Conservation (phyloP, 2,113 vertebrate species). For the Archilochus colubris region DNA sequence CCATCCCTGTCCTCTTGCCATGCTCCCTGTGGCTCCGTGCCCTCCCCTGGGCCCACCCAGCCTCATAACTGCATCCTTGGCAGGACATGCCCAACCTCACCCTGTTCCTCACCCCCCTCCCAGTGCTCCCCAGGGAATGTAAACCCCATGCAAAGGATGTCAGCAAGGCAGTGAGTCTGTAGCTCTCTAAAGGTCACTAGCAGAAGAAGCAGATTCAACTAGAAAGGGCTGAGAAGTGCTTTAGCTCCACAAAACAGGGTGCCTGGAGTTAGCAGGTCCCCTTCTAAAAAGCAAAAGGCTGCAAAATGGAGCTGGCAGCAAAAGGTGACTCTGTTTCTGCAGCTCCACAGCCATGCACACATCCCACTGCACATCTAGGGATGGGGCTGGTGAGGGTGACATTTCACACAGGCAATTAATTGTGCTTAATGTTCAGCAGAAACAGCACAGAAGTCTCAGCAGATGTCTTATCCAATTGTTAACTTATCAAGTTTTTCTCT, state of each 20-base stretch:
- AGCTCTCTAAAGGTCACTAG: not conserved
- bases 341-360: not conserved
- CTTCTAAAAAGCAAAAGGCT: not conserved
- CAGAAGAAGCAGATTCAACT: fast-evolving
- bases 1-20: not conserved
- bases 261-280: not conserved
- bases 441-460: conserved; percentile 7
- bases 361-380: not conserved
- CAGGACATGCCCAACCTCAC: not conserved
- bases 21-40: fast-evolving
- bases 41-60: not conserved
- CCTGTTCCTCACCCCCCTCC: not conserved
- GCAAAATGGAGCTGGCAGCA: not conserved
- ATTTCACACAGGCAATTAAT: not conserved
- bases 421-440: not conserved
- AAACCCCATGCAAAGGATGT: not conserved
- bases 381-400: not conserved
- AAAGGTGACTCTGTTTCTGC: not conserved
- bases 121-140: not conserved
- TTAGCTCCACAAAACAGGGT: not conserved
- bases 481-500: not conserved
- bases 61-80: not conserved
- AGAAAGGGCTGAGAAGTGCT: not conserved
- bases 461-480: not conserved
- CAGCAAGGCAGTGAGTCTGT: not conserved